A percentile compares a stretch with the other conserved stretches of the same genome.
phyloP scores from a whole-genome alignment of 2,888 invertebrate genomes.

The Limnephilus lunatus region DNA sequence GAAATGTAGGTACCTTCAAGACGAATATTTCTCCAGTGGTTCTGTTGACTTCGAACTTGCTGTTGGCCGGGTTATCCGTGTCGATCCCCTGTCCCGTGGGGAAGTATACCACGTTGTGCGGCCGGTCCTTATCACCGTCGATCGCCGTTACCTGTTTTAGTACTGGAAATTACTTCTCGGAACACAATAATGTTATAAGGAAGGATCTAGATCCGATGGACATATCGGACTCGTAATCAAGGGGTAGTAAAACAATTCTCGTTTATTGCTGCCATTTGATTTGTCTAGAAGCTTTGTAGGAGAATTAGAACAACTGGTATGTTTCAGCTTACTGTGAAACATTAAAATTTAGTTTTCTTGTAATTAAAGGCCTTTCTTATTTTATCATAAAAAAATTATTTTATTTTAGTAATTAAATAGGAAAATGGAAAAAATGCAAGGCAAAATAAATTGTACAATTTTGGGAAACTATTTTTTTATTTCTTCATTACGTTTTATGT shows the following conservation, averaged over 20 bases:
- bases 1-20: conserved; percentile 77
- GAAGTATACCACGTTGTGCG: conserved; percentile 87
- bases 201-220: conserved; percentile 9
- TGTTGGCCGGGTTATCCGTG: conserved; percentile 84
- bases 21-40: conserved; percentile 88
- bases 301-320: not conserved
- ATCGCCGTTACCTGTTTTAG: conserved; percentile 83
- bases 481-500: too few species aligned
- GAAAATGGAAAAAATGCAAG: too few species aligned
- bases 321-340: not conserved
- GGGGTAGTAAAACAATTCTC: not conserved
- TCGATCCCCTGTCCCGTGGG: conserved; percentile 87
- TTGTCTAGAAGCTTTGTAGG: not conserved
- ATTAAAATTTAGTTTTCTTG: not conserved
- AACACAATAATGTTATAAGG: conserved; percentile 22
- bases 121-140: conserved; percentile 87
- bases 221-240: not conserved
- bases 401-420: not conserved
- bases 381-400: not conserved
- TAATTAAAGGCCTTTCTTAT: not conserved
- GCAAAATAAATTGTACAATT: too few species aligned
- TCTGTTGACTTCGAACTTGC: conserved; percentile 87
- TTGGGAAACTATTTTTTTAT: too few species aligned
- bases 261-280: not conserved
- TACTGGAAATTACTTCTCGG: conserved; percentile 32